Evolutionary conservation across 2,797 vertebrate species (phyloP), one percentile per base, ranked within the genome.

Genomic region (Melanotaenia nigrans): DNA sequence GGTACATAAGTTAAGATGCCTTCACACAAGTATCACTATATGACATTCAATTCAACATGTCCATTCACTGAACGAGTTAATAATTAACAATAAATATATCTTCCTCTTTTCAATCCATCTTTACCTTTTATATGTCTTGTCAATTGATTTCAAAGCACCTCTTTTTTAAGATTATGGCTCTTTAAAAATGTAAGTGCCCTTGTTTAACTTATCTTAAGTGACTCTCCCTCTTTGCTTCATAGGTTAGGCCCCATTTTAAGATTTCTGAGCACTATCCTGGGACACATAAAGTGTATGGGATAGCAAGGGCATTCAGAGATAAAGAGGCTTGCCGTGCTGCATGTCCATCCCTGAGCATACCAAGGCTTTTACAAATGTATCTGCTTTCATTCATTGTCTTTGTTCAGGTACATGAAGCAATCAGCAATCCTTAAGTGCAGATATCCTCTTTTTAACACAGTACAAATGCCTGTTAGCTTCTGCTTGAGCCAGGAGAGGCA

Each of bases 171-270:
- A 93, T 93, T 93, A 94, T 92, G 80, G 87, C 89, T 83, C 85
- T 92, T 92, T 94, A 90, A 94, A 49, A 93, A 90, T 90, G 81
- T 85, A 92, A 93, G 92, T 92, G 89, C 90, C 90, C 91, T 93
- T 93, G 92, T 93, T 93, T 94, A 93, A 93, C 90, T 92, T 90
- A 89, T 87, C 90, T 92, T 92, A 92, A 93, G 92, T 64, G 89
- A 92, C 91, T 92, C 88, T 89, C 77, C 75, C 81, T 93, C 90
- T 93, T 90, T 92, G 88, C 91, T 90, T 85, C 77, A 69, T 82
- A 88, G 82, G 87, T 92, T 91, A 92, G 89, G 90, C 89, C 89
- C 88, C 91, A 92, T 92, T 91, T 91, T 89, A 87, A 90, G 88
- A 92, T 91, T 91, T 92, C 87, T 91, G 90, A 93, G 91, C 89